Evolutionary conservation across 2,113 vertebrate species (phyloP), one percentile per base, ranked within the genome.

Genomic region (Neofelis nebulosa): DNA sequence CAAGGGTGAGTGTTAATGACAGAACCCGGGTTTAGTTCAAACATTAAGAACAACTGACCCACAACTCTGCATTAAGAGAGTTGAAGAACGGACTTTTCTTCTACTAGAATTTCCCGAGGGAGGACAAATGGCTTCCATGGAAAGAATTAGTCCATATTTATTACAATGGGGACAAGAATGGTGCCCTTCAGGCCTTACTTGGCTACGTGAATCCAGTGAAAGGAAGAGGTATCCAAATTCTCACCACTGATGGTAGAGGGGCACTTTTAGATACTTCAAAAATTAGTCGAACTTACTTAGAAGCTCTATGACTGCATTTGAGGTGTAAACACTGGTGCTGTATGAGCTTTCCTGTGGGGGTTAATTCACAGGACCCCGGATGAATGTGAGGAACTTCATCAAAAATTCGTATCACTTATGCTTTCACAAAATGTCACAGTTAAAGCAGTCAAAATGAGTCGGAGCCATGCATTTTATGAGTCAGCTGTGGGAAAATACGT

Each of bases 261-360:
- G 99, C 99, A 92, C 99, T 63, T 99, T 98, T 99, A 99, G 98
- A 99, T 99, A 29, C 97, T 99, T 68, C 98, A 98, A 76, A 99
- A 99, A 97, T 98, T 99, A 97, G 99, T 99, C 98, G 98, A 99
- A 84, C 97, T 99, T 93, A 99, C 99, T 57, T 99, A 99, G 91
- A 99, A 99, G 95, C 99, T 99, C 73, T 99, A 99, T 98, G 99
- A 99, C 98, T 99, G 99, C 97, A 99, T 99, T 95, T 99, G 99
- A 98, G 99, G 99, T 36, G 99, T 99, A 96, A 99, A 99, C 98
- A 99, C 99, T 99, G 99, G 99, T 97, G 99, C 99, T 73, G 99
- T 99, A 96, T 97, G 99, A 71, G 99, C 99, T 87, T 99, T 99
- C 98, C 99, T 99, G 99, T 98, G 99, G 96, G 99, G 99, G 0